Conservation (phyloP, 2,888 invertebrate species). For the Osedax frankpressi region DNA sequence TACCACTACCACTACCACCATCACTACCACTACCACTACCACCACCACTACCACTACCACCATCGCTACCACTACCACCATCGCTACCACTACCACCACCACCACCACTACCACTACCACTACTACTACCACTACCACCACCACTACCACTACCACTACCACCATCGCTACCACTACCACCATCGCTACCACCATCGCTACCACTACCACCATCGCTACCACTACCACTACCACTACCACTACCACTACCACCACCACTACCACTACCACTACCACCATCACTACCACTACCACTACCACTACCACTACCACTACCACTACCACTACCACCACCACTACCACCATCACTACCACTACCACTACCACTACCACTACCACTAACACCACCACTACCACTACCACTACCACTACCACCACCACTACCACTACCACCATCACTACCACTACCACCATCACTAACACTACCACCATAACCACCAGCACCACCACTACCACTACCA, state of each 20-base stretch:
- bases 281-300: background rate
- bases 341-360: background rate
- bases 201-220: background rate
- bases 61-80: background rate
- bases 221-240: background rate
- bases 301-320: background rate
- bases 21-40: background rate
- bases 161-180: background rate
- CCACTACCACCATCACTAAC: background rate
- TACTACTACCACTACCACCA: background rate
- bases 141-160: background rate
- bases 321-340: background rate
- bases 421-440: background rate
- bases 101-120: background rate
- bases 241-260: background rate
- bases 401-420: background rate
- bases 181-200: background rate
- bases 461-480: background rate
- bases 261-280: background rate
- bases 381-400: background rate
- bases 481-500: background rate
- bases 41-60: background rate
- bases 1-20: background rate
- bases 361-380: background rate
- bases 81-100: background rate